Evolutionary conservation across 2,797 vertebrate species (phyloP), one percentile per base, ranked within the genome.

Genomic region (Ptychobarbus kaznakovi): DNA sequence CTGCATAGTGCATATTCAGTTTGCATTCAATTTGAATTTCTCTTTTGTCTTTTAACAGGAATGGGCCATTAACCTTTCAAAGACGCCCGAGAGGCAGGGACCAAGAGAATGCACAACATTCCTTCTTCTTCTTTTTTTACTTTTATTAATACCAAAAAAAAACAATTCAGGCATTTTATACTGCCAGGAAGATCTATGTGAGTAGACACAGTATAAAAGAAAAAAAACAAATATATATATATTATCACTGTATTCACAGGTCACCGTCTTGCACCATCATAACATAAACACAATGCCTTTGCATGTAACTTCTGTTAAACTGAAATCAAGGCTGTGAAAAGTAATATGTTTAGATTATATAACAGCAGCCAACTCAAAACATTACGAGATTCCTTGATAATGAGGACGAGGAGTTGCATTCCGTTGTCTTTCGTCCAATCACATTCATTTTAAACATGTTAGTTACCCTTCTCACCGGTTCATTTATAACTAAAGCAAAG

Each of bases 201-300:
- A 80, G 66, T 63, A 65, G 20, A 65, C 32, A 49, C 42, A 6
- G 68, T 22, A 84, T 76, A 72, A 69, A 74, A 49, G 82, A 87
- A 80, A 85, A 89, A 93, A 89, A 63, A 44, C 81, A 87, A 81
- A 87, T 88, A 92, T 95, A 94, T 94, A 95, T 94, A 94, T 96
- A 90, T 88, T 92, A 95, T 95, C 96, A 96, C 96, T 96, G 95
- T 97, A 96, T 95, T 95, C 96, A 96, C 96, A 95, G 95, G 91
- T 92, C 95, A 92, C 90, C 90, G 90, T 93, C 93, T 94, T 92
- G 92, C 92, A 94, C 93, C 90, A 93, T 95, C 93, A 91, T 93
- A 92, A 91, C 94, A 92, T 94, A 95, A 95, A 93, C 95, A 76
- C 87, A 93, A 94, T 66, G 65, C 65, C 65, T 66, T 96, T 96